Conservation (phyloP, 1,140 invertebrate species). For the Coelopa frigida region DNA sequence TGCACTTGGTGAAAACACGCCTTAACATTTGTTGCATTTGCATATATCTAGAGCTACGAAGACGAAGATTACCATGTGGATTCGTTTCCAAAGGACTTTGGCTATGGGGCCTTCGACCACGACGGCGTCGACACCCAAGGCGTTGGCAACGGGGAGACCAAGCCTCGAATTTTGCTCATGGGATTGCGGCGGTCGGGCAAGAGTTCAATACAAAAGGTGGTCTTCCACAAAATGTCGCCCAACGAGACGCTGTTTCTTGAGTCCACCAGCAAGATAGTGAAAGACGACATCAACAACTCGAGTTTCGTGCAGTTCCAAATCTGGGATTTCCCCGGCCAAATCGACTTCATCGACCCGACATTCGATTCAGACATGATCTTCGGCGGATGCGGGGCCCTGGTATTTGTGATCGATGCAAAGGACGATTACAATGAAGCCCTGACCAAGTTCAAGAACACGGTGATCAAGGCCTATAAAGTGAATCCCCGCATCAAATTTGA, state of each 20-base stretch:
- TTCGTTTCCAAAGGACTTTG: slow-evolving; percentile 89
- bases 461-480: slow-evolving; percentile 91
- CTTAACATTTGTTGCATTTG: neutral
- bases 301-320: slow-evolving; percentile 99
- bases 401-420: slow-evolving; percentile 99
- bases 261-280: slow-evolving; percentile 97
- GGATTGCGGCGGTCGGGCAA: slow-evolving; percentile 95
- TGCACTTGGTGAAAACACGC: neutral
- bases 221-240: slow-evolving; percentile 99
- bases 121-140: slow-evolving; percentile 47
- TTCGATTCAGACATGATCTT: slow-evolving; percentile 96
- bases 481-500: slow-evolving; percentile 97
- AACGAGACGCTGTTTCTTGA: slow-evolving; percentile 99
- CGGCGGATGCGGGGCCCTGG: slow-evolving; percentile 87
- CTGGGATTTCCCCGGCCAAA: slow-evolving; percentile 99
- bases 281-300: slow-evolving; percentile 92
- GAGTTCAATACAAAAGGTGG: slow-evolving; percentile 99
- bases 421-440: slow-evolving; percentile 96
- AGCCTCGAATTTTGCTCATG: slow-evolving; percentile 92
- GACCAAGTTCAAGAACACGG: slow-evolving; percentile 83
- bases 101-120: slow-evolving; percentile 78
- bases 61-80: slow-evolving; percentile 58
- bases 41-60: slow-evolving; percentile 53
- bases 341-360: slow-evolving; percentile 93
- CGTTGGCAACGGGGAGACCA: slow-evolving; percentile 47